phyloP scores from a whole-genome alignment of 2,797 vertebrate species.

The Acanthopagrus latus region DNA sequence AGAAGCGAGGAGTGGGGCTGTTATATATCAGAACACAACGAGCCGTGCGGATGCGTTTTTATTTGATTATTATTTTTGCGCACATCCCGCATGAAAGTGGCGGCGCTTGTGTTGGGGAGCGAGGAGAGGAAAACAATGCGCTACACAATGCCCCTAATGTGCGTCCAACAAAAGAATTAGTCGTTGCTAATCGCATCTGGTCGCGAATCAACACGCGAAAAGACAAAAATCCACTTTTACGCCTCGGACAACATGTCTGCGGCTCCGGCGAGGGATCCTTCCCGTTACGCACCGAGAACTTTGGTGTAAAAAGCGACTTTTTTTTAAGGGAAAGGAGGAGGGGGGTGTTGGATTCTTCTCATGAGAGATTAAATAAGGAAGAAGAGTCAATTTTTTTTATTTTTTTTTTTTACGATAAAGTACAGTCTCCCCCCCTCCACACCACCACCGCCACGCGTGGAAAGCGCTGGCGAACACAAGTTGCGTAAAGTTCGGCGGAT shows the following conservation, averaged over 20 bases:
- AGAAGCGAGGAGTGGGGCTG: constrained; percentile 50
- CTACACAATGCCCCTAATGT: constrained; percentile 61
- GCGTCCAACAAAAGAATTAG: constrained; percentile 81
- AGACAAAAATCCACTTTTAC: constrained; percentile 71
- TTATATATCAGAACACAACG: constrained; percentile 1
- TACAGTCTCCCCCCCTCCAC: neutral
- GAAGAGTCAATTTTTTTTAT: constrained; percentile 5
- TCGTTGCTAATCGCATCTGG: constrained; percentile 73
- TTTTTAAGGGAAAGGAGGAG: neutral
- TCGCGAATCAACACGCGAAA: constrained; percentile 63
- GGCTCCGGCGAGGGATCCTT: constrained; percentile 40
- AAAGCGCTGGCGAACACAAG: no score
- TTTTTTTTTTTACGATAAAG: no score
- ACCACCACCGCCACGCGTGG: no score
- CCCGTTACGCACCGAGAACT: constrained; percentile 72
- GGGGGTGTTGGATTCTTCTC: neutral
- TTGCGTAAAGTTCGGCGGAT: constrained; percentile 66
- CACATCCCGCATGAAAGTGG: constrained; percentile 65
- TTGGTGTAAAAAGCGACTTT: constrained; percentile 49
- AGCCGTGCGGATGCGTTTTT: constrained; percentile 21
- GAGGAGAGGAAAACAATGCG: constrained; percentile 67
- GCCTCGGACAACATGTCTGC: constrained; percentile 59
- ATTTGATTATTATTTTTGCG: no score
- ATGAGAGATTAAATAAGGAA: constrained; percentile 9
- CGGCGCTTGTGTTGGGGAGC: constrained; percentile 51